Evolutionary conservation across 2,797 vertebrate genomes (phyloP), one percentile per base, ranked within the genome.

Genomic region (Danio albolineatus): DNA sequence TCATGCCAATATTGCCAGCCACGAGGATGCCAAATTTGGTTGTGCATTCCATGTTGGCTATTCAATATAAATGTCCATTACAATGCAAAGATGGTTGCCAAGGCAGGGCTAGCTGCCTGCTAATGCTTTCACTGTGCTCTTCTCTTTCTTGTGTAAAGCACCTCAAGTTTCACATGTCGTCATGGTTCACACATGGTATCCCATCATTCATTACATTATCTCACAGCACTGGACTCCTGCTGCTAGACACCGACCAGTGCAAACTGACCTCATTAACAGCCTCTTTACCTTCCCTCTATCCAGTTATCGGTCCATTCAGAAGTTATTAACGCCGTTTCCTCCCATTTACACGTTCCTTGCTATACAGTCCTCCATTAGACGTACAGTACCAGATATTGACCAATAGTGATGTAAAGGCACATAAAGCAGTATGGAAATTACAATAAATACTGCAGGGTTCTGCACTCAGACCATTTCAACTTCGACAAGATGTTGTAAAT

Each of bases 261-360:
- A 53, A 61, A 67, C 70, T 36, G 60, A 41, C 60, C 53, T 78
- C 19, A 78, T 82, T 78, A 79, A 51, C 70, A 6, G 16, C 44
- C 71, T 64, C 65, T 70, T 61, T 57, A 61, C 36, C 53, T 19
- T 49, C 49, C 17, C 41, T 75, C 51, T 54, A 74, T 64, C 12
- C 41, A 65, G 49, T 76, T 71, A 79, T 71, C 14, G 39, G 53
- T 70, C 76, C 65, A 75, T 62, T 83, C 71, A 72, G 41, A 75
- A 69, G 46, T 69, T 70, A 41, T 70, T 75, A 79, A 41, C 2
- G 41, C 10, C 10, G 16, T 66, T 59, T 70, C 46, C 16, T 36
- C 41, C 10, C 61, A 62, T 49, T 60, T 61, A 59, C 19, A 51
- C 17, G 48, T 38, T 57, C 12, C 39, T 14, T 6, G 2, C 13